Percentiles rank a stretch among this genome's conserved stretches.
phyloP scores from a whole-genome alignment of 2,888 invertebrate genomes.

The Dioctria linearis region DNA sequence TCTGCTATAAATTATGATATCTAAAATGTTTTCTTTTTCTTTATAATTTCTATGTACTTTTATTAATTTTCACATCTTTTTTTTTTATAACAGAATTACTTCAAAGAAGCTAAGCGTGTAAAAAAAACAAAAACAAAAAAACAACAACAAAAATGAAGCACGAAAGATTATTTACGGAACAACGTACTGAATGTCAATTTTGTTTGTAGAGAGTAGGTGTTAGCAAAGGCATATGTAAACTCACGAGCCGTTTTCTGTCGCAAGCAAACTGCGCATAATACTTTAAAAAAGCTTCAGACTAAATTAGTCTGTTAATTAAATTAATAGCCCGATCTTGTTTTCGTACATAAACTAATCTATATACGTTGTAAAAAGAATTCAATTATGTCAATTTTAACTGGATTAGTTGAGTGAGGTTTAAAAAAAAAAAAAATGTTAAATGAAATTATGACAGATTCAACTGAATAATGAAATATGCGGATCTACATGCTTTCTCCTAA shows the following conservation, averaged over 20 bases:
- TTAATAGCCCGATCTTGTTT: background rate
- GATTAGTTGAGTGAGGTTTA: background rate
- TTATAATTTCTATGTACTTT: no score
- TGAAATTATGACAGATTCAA: background rate
- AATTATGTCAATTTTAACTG: background rate
- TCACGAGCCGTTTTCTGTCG: slow-evolving; percentile 9
- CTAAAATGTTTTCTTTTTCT: no score
- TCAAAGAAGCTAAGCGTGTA: no score
- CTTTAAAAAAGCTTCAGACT: background rate
- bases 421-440: background rate
- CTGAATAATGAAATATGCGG: background rate
- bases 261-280: slow-evolving; percentile 33
- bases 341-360: no score
- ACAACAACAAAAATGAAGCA: background rate
- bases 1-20: no score
- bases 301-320: background rate
- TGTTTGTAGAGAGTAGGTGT: slow-evolving; percentile 7
- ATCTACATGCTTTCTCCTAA: background rate
- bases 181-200: slow-evolving; percentile 6
- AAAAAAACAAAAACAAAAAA: no score
- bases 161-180: background rate
- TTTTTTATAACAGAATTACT: no score
- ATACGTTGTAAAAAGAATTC: no score
- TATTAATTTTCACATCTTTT: no score
- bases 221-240: slow-evolving; percentile 9